phyloP scores from a whole-genome alignment of 92 coral and sea anemone genomes.

The Epizoanthus fatuus region DNA sequence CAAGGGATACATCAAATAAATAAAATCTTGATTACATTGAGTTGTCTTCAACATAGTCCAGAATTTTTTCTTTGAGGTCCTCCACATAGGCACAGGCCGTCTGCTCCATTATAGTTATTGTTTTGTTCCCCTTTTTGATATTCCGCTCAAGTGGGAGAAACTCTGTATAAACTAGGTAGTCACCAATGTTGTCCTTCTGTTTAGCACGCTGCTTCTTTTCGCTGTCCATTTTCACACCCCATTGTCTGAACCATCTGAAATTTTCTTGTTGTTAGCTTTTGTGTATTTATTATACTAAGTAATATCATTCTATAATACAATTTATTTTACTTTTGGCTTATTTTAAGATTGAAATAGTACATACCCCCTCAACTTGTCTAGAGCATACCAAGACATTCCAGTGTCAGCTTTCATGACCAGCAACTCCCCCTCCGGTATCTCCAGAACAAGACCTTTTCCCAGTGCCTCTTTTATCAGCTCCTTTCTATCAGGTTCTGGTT shows the following conservation, averaged over 20 bases:
- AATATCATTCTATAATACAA: background rate
- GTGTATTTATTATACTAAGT: background rate
- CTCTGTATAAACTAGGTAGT: background rate
- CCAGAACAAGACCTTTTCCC: background rate
- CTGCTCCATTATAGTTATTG: background rate
- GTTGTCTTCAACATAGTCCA: slow-evolving; percentile 10
- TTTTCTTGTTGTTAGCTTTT: background rate
- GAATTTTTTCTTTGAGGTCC: background rate
- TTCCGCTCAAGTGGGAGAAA: background rate
- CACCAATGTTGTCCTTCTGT: background rate
- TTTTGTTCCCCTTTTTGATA: background rate
- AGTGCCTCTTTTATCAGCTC: background rate
- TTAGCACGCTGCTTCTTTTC: background rate
- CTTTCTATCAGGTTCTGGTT: background rate
- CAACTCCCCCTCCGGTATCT: slow-evolving; percentile 5
- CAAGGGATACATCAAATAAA: background rate
- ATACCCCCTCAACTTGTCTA: background rate
- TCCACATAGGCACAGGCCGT: slow-evolving; percentile 34
- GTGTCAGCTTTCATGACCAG: background rate
- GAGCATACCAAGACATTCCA: background rate
- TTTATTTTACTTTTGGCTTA: background rate
- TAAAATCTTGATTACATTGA: background rate
- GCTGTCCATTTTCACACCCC: slow-evolving; percentile 28
- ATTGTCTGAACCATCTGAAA: slow-evolving; percentile 5
- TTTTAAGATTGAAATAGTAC: background rate